A percentile compares a stretch with the other conserved stretches of the same genome.
phyloP scores from a whole-genome alignment of 2,888 invertebrate genomes.

The Petrolisthes cinctipes region DNA sequence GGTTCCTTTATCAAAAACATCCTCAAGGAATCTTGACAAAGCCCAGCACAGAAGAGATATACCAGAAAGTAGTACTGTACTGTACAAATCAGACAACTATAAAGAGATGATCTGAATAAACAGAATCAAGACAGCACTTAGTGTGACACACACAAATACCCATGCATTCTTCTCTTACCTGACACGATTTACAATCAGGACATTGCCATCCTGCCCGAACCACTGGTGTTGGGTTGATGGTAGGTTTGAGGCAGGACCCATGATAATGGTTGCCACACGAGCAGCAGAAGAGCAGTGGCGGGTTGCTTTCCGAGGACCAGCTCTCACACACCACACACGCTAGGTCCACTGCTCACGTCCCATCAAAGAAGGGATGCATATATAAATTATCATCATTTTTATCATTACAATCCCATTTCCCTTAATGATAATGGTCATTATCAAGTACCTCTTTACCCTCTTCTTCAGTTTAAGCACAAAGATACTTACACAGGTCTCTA shows the following conservation, averaged over 20 bases:
- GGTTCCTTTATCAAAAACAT: too few relatives aligned
- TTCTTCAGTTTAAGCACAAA: neutral
- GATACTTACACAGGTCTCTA: constrained; percentile 81
- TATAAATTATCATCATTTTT: too few relatives aligned
- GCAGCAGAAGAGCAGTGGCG: constrained; percentile 92
- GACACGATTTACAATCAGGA: constrained; percentile 80
- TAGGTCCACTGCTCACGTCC: constrained; percentile 55
- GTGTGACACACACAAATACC: too few relatives aligned
- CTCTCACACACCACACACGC: constrained; percentile 61
- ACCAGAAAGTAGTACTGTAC: too few relatives aligned
- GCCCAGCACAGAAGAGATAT: too few relatives aligned
- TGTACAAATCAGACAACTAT: too few relatives aligned
- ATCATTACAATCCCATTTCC: too few relatives aligned
- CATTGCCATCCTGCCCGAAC: constrained; percentile 94
- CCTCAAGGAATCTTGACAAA: too few relatives aligned
- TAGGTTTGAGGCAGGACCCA: constrained; percentile 82
- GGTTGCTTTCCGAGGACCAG: constrained; percentile 82
- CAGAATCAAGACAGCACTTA: too few relatives aligned
- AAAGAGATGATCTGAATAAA: too few relatives aligned
- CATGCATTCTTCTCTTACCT: constrained; percentile 43
- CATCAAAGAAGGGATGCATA: neutral
- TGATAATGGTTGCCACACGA: constrained; percentile 94
- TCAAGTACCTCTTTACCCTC: neutral
- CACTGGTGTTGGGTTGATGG: constrained; percentile 67
- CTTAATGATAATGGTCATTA: neutral